These are phyloP conservation scores for Chaetogeoica ovagalla DNA, from an alignment of 2,888 invertebrate species.

Conservation along the genomic window DNA sequence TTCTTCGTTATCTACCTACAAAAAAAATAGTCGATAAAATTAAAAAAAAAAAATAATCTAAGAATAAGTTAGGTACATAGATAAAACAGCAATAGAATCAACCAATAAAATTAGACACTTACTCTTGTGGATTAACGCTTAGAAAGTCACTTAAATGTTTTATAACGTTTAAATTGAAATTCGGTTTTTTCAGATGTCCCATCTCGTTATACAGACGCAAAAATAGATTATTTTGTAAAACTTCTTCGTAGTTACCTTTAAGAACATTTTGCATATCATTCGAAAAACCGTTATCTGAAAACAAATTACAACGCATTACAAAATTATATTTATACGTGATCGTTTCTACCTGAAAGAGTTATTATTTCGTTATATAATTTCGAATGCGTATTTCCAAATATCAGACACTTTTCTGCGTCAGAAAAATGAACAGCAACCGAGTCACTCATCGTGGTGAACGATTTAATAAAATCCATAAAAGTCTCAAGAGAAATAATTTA, in stretches of 20 bases:
- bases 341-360: slow-evolving; percentile 20
- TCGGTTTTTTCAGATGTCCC: slow-evolving; percentile 2
- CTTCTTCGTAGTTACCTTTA: slow-evolving; percentile 27
- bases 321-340: not conserved
- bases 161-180: slow-evolving; percentile 12
- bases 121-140: slow-evolving; percentile 17
- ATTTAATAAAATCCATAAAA: not conserved
- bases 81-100: not conserved
- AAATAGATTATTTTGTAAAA: slow-evolving; percentile 32
- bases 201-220: slow-evolving; percentile 24
- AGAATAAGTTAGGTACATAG: not conserved
- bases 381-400: slow-evolving; percentile 29
- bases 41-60: no score
- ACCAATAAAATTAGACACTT: not conserved
- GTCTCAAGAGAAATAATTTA: not conserved
- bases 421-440: not conserved
- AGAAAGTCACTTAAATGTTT: slow-evolving; percentile 28
- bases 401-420: slow-evolving; percentile 13
- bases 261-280: slow-evolving; percentile 28
- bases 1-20: no score
- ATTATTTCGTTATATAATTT: slow-evolving; percentile 17
- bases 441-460: not conserved
- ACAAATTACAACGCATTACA: not conserved
- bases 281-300: slow-evolving; percentile 3
- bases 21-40: no score